These are phyloP conservation scores for Drosophila koepferae DNA, from an alignment of 2,888 invertebrate species.

Conservation along the genomic window DNA sequence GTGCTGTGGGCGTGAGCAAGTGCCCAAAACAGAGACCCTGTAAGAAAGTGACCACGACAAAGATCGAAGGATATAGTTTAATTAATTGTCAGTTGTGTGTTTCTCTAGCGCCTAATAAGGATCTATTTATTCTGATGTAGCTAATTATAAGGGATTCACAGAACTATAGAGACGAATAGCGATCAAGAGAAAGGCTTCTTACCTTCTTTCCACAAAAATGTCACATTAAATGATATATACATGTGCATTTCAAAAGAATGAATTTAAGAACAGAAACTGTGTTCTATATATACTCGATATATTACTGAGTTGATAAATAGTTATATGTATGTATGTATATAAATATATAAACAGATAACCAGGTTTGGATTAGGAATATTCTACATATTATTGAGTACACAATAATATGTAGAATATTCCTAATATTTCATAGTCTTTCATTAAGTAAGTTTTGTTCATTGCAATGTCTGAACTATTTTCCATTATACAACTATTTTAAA, in stretches of 20 bases:
- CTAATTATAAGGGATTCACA: constrained; percentile 9
- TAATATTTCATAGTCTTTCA: too few relatives aligned
- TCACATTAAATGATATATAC: not conserved
- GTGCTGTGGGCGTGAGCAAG: constrained; percentile 31
- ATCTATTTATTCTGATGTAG: constrained; percentile 40
- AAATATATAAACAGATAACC: too few relatives aligned
- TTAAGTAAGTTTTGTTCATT: too few relatives aligned
- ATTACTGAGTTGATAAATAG: not conserved
- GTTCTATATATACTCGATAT: not conserved
- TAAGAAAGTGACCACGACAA: constrained; percentile 21
- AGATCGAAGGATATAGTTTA: constrained; percentile 39
- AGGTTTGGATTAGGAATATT: not conserved
- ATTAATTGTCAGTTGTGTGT: constrained; percentile 62
- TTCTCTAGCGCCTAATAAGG: constrained; percentile 53
- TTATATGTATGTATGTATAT: not conserved
- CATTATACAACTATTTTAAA: too few relatives aligned
- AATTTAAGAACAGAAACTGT: not conserved
- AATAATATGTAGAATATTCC: too few relatives aligned
- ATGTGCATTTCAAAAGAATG: not conserved
- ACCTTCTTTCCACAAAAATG: constrained; percentile 8
- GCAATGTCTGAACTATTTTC: too few relatives aligned
- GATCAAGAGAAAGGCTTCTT: constrained; percentile 1
- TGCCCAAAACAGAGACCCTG: constrained; percentile 31
- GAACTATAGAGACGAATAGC: not conserved
- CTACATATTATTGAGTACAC: too few relatives aligned